Percentiles rank a stretch among this genome's conserved stretches.
Evolutionary conservation across 2,797 vertebrate species (phyloP).

Genomic region (Sebastes itinus): DNA sequence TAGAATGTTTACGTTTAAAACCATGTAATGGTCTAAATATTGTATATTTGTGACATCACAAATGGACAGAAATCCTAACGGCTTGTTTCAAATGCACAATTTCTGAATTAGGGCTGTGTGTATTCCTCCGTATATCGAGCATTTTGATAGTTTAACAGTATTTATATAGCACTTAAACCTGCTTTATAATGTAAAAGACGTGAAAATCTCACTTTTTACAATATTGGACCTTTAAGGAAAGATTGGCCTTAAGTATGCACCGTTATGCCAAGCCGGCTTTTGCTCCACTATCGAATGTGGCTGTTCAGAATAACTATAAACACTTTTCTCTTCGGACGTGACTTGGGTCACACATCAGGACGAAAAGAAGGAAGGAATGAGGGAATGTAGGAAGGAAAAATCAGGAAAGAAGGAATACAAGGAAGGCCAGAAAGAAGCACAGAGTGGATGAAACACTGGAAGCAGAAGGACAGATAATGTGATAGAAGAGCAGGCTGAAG

Average conservation of each 20-base stretch:
- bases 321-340: not conserved
- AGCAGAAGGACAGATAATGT: conserved; percentile 7
- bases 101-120: too few species aligned
- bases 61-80: too few species aligned
- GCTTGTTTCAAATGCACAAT: too few species aligned
- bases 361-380: too few species aligned
- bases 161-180: too few species aligned
- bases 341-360: not conserved
- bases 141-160: too few species aligned
- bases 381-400: not conserved
- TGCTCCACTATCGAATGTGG: not conserved
- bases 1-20: too few species aligned
- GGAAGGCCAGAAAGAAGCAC: not conserved
- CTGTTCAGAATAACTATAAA: not conserved
- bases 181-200: too few species aligned
- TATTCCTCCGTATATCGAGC: too few species aligned
- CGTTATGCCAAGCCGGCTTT: not conserved
- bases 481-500: conserved; percentile 4
- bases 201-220: too few species aligned
- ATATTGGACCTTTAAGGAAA: not conserved
- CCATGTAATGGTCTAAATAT: too few species aligned
- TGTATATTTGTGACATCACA: too few species aligned
- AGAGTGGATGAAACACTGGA: conserved; percentile 16
- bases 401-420: not conserved
- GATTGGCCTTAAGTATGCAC: not conserved